Base-by-base conservation (phyloP, 2,113 vertebrate genomes). In the Pipa parva region DNA sequence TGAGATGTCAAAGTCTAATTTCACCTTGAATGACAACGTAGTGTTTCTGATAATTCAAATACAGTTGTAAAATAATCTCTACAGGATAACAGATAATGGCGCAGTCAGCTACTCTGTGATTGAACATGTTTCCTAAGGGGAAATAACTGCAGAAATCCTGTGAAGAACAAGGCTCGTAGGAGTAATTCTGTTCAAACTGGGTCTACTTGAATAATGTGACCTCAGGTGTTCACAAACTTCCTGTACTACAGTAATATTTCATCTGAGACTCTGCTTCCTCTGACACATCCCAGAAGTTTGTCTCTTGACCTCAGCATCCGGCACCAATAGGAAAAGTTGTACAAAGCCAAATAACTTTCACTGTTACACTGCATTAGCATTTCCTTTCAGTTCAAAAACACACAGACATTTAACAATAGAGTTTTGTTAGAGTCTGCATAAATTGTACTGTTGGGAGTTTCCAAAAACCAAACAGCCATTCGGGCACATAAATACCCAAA, bases 31-130 rank as follows among this genome's bases (percentile, higher is more conserved):
- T 36, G 33, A 11, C 2, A 36, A 36, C 15, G 33, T 36, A 60
- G 6, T 72, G 9, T 65, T 24, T 46, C 29, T 37, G 57, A 74
- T 64, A 69, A 72, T 39, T 57, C 71, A 74, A 63, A 68, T 56
- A 28, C 29, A 31, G 29, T 31, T 31, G 29, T 31, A 31, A 31
- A 31, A 11, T 15, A 18, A 22, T 63, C 48, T 27, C 42, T 21
- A 27, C 10, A 37, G 63, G 63, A 63, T 29, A 46, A 24, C 15
- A 52, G 37, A 65, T 65, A 65, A 56, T 45, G 33, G 51, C 28
- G 20, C 3, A 7, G 12, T 7, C 46, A 51, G 45, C 28, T 33
- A 36, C 55, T 68, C 58, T 45, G 39, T 59, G 22, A 51, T 59
- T 51, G 59, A 60, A 52, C 24, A 28, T 20, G 17, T 52, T 59